Conservation (phyloP, 2,113 vertebrate genomes). For the Albula glossodonta region DNA sequence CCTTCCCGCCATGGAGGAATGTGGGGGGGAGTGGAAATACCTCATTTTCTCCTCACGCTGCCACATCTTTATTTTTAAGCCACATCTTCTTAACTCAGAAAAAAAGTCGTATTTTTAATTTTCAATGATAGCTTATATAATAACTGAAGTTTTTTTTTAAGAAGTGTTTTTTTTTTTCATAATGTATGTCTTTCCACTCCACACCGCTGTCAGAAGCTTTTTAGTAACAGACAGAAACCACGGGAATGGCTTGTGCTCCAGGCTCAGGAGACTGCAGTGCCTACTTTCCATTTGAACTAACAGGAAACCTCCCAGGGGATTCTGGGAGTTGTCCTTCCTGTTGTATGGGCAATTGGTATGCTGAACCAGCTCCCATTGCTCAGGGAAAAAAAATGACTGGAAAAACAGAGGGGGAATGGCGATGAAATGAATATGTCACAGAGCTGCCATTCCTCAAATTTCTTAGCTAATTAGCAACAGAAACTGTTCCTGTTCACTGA, state of each 20-base stretch:
- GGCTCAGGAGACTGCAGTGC: not conserved
- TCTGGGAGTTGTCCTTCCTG: constrained; percentile 60
- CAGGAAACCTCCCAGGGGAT: constrained; percentile 1
- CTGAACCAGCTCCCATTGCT: constrained; percentile 82
- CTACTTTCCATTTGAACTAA: not conserved
- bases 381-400: constrained; percentile 55
- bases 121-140: not conserved
- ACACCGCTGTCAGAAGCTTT: not conserved
- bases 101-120: not conserved
- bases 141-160: not conserved
- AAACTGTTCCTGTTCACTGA: constrained; percentile 40
- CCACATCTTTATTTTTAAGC: not conserved
- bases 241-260: not conserved
- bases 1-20: constrained; percentile 8
- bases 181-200: not conserved
- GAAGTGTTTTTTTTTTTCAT: not conserved
- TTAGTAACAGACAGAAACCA: not conserved
- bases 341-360: constrained; percentile 79
- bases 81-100: not conserved
- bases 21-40: not conserved
- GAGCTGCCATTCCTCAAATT: constrained; percentile 63
- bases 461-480: constrained; percentile 55
- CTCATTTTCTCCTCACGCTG: not conserved
- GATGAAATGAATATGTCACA: constrained; percentile 51
- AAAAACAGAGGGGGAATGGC: constrained; percentile 41